Conservation (phyloP, 2,797 vertebrate genomes). For the Myotis vivesi region DNA sequence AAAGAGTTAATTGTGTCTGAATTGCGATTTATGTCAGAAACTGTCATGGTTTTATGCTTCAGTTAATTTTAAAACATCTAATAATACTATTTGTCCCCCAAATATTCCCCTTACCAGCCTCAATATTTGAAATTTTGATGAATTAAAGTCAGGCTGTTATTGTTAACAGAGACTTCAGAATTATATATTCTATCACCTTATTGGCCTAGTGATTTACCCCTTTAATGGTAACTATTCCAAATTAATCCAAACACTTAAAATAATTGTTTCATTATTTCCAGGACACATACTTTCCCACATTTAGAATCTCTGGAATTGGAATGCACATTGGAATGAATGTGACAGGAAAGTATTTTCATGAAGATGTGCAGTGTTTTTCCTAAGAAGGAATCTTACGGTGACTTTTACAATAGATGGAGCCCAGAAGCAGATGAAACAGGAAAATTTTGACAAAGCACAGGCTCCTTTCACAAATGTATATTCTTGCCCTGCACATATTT, state of each 20-base stretch:
- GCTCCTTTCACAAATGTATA: neutral
- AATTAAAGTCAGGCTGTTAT: neutral
- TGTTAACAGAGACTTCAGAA: neutral
- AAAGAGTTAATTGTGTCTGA: neutral
- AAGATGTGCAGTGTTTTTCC: neutral
- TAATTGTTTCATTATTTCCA: neutral
- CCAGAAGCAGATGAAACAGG: neutral
- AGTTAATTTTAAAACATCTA: neutral
- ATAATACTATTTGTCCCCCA: neutral
- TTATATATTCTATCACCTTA: neutral
- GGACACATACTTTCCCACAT: neutral
- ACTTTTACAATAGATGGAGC: neutral
- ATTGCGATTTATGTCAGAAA: neutral
- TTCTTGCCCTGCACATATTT: neutral
- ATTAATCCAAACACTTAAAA: conserved; percentile 21
- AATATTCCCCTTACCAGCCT: neutral
- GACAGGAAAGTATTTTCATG: neutral
- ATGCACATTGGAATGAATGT: neutral
- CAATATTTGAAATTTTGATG: neutral
- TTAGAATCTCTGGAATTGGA: neutral
- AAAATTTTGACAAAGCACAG: neutral
- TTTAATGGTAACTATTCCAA: neutral
- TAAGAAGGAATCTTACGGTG: neutral
- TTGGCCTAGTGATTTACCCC: neutral
- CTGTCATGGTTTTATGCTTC: neutral